Conservation (phyloP, 1,140 invertebrate species). For the Dreissena polymorpha region DNA sequence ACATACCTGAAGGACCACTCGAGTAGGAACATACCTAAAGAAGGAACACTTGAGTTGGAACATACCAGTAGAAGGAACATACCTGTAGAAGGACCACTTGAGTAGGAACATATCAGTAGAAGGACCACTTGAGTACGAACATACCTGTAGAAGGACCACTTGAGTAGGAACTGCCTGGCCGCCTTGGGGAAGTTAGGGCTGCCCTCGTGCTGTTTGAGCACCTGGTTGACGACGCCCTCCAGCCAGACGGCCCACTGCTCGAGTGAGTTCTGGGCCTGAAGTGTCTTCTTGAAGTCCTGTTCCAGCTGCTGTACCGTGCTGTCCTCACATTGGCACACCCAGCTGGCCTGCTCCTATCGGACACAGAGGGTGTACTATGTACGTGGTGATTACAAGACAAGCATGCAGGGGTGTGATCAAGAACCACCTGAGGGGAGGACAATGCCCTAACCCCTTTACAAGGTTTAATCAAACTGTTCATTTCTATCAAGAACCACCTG, state of each 20-base stretch:
- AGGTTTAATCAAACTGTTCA: too few species aligned
- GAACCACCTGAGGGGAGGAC: too few species aligned
- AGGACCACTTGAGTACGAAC: conserved; percentile 99
- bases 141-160: conserved; percentile 99
- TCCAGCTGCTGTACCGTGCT: conserved; percentile 92
- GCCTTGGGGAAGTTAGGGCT: conserved; percentile 90
- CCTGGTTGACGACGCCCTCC: conserved; percentile 92
- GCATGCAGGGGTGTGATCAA: too few species aligned
- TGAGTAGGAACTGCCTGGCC: conserved; percentile 93
- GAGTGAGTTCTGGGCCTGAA: conserved; percentile 94
- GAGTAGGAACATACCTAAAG: conserved; percentile 96
- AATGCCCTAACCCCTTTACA: too few species aligned
- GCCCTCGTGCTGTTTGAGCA: conserved; percentile 92
- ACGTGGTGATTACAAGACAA: too few species aligned
- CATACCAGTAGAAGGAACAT: conserved; percentile 85
- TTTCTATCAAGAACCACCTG: too few species aligned
- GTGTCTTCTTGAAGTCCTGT: conserved; percentile 95
- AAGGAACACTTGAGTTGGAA: conserved; percentile 99
- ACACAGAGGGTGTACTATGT: not conserved
- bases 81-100: conserved; percentile 99
- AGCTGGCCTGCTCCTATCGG: conserved; percentile 89
- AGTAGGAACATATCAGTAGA: conserved; percentile 97
- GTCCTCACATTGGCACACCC: conserved; percentile 98
- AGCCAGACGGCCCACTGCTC: conserved; percentile 99
- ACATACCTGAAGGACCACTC: conserved; percentile 99